Percentiles rank a stretch among this genome's conserved stretches.
Evolutionary conservation across 2,113 vertebrate genomes (phyloP).

Genomic region (human (Homo sapiens)): GRCh38 chr11:19269501-19270000

Average conservation of each 20-base stretch:
- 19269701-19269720: background rate
- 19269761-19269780: background rate
- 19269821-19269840: background rate
- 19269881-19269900: background rate
- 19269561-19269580: background rate
- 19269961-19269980: background rate
- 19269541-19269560: background rate
- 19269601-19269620: conserved; percentile 52
- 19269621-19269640: background rate
- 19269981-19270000: background rate
- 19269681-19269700: conserved; percentile 54
- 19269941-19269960: background rate
- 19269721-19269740: background rate
- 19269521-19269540: background rate
- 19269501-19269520: background rate
- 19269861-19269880: background rate
- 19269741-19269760: background rate
- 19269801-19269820: background rate
- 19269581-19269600: background rate
- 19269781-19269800: background rate
- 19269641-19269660: background rate
- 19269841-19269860: background rate
- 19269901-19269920: background rate
- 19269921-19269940: background rate
- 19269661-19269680: background rate